Conservation (phyloP, 2,797 vertebrate species). For the Anguilla obscura region DNA sequence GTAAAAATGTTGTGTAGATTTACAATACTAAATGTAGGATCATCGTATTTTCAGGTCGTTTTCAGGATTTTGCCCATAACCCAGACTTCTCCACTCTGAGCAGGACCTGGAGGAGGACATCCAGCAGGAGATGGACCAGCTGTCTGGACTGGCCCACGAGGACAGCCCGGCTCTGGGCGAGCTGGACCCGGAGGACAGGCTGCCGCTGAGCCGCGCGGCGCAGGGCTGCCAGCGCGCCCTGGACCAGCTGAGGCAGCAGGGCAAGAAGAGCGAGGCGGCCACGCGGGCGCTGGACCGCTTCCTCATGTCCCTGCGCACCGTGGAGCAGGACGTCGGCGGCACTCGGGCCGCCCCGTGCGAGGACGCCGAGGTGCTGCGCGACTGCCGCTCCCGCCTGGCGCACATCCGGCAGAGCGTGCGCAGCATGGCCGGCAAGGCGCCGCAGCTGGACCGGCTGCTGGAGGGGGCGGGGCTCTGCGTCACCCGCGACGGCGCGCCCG, state of each 20-base stretch:
- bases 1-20: neutral
- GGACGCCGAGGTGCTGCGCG: constrained; percentile 54
- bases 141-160: constrained; percentile 70
- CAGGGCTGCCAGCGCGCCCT: constrained; percentile 75
- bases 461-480: constrained; percentile 71
- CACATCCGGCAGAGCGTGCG: constrained; percentile 67
- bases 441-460: constrained; percentile 77
- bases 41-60: neutral
- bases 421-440: constrained; percentile 77
- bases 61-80: neutral
- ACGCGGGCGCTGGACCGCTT: constrained; percentile 82
- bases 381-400: constrained; percentile 58
- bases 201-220: constrained; percentile 71
- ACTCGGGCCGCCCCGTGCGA: constrained; percentile 54
- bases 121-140: constrained; percentile 75
- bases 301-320: constrained; percentile 75
- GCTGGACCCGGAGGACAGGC: constrained; percentile 75
- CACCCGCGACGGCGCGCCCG: constrained; percentile 62
- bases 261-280: constrained; percentile 71
- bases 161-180: constrained; percentile 54
- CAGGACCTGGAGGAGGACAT: constrained; percentile 75
- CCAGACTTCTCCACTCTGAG: neutral
- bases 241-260: constrained; percentile 75
- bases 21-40: neutral
- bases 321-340: constrained; percentile 66